These are phyloP conservation scores for Lordiphosa clarofinis DNA, from an alignment of 1,140 invertebrate genomes.

Conservation along the genomic window DNA sequence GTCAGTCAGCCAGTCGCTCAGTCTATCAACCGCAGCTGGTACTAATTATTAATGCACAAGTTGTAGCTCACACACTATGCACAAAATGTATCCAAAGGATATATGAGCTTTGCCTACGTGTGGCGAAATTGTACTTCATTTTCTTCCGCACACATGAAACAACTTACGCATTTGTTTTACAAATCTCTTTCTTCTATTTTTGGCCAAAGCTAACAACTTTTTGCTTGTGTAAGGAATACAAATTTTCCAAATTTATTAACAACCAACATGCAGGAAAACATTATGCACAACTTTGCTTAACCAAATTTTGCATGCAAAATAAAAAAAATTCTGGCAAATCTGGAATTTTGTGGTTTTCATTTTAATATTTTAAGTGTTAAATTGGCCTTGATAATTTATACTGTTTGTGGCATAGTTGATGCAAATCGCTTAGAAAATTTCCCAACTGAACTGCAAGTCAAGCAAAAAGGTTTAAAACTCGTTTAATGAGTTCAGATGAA, in stretches of 20 bases:
- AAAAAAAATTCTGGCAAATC: too few relatives aligned
- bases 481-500: too few relatives aligned
- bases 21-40: slow-evolving; percentile 42
- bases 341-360: too few relatives aligned
- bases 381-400: too few relatives aligned
- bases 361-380: too few relatives aligned
- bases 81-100: slow-evolving; percentile 44
- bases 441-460: slow-evolving; percentile 28
- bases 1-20: slow-evolving; percentile 28
- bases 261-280: too few relatives aligned
- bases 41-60: slow-evolving; percentile 57
- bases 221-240: too few relatives aligned
- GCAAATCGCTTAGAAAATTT: slow-evolving; percentile 46
- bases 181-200: too few relatives aligned
- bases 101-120: slow-evolving; percentile 48
- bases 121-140: slow-evolving; percentile 38
- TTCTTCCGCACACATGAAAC: slow-evolving; percentile 6
- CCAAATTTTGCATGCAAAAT: too few relatives aligned
- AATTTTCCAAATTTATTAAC: too few relatives aligned
- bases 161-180: slow-evolving; percentile 8
- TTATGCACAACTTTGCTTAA: too few relatives aligned
- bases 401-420: background rate
- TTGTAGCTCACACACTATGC: slow-evolving; percentile 31
- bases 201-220: too few relatives aligned
- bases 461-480: background rate